Conservation (phyloP, 1,140 invertebrate species). For the Drosophila kepulauana region DNA sequence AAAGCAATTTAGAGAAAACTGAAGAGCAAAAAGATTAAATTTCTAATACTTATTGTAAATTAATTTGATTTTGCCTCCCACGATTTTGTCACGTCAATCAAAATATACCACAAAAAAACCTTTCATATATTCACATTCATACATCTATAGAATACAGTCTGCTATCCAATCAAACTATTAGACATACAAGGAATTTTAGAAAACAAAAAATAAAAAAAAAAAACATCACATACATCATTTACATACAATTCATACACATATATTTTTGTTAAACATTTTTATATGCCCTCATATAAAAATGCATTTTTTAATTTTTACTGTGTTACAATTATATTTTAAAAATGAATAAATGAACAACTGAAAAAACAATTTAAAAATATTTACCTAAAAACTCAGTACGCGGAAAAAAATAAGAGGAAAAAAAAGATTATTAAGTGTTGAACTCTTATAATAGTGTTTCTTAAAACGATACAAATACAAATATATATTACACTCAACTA, state of each 20-base stretch:
- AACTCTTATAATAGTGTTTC: slow-evolving; percentile 50
- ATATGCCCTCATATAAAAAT: slow-evolving; percentile 55
- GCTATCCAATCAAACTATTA: slow-evolving; percentile 30
- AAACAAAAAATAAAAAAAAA: neutral
- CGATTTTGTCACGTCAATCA: slow-evolving; percentile 24
- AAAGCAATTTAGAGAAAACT: slow-evolving; percentile 52
- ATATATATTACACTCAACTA: slow-evolving; percentile 42
- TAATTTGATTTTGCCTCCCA: slow-evolving; percentile 33
- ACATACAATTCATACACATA: slow-evolving; percentile 22
- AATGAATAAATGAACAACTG: slow-evolving; percentile 51
- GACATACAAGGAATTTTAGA: slow-evolving; percentile 15
- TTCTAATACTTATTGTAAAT: slow-evolving; percentile 47
- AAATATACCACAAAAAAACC: slow-evolving; percentile 13
- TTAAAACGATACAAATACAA: slow-evolving; percentile 26
- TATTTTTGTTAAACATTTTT: slow-evolving; percentile 57
- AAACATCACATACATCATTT: slow-evolving; percentile 30
- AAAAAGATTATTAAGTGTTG: slow-evolving; percentile 45
- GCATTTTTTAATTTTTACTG: slow-evolving; percentile 72
- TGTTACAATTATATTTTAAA: slow-evolving; percentile 73
- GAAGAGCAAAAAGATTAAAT: slow-evolving; percentile 48
- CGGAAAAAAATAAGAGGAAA: slow-evolving; percentile 27
- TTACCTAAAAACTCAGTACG: slow-evolving; percentile 54
- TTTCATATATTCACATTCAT: slow-evolving; percentile 3
- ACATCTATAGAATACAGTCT: slow-evolving; percentile 25
- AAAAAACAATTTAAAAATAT: slow-evolving; percentile 40